Evolutionary conservation across 2,113 vertebrate species (phyloP).

Genomic region (Rhabdomys dilectus): DNA sequence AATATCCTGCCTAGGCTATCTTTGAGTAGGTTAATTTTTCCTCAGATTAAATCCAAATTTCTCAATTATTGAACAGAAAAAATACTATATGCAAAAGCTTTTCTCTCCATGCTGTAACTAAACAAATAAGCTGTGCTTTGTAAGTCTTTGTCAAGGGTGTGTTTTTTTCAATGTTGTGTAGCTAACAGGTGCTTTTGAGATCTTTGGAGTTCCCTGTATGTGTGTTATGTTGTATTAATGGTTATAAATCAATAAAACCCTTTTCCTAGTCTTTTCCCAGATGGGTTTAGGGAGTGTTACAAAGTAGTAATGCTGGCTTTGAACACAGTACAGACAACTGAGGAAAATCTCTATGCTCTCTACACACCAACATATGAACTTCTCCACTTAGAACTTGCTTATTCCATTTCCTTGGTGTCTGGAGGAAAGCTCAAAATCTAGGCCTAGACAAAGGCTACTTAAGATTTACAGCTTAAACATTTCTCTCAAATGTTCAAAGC

Average conservation of each 20-base stretch:
- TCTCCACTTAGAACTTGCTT: not conserved
- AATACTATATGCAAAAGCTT: not conserved
- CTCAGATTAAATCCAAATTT: slow-evolving; percentile 11
- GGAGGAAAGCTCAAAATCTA: not conserved
- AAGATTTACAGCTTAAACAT: not conserved
- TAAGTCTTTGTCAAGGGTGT: not conserved
- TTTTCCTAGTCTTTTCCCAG: not conserved
- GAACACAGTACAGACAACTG: not conserved
- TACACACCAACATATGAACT: not conserved
- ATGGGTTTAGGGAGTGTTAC: no score
- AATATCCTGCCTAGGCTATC: not conserved
- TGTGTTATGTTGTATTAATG: not conserved
- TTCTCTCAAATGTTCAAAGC: not conserved
- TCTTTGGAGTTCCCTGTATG: not conserved
- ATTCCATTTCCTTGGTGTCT: not conserved
- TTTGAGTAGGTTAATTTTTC: slow-evolving; percentile 4
- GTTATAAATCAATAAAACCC: not conserved
- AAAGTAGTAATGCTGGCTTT: not conserved
- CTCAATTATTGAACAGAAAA: not conserved
- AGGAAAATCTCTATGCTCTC: not conserved
- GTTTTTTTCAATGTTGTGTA: not conserved
- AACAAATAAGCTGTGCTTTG: not conserved
- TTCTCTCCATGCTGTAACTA: not conserved
- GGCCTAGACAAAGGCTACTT: not conserved
- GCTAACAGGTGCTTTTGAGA: not conserved